phyloP scores from a whole-genome alignment of 1,140 invertebrate species.

The Sminthurides bifidus region DNA sequence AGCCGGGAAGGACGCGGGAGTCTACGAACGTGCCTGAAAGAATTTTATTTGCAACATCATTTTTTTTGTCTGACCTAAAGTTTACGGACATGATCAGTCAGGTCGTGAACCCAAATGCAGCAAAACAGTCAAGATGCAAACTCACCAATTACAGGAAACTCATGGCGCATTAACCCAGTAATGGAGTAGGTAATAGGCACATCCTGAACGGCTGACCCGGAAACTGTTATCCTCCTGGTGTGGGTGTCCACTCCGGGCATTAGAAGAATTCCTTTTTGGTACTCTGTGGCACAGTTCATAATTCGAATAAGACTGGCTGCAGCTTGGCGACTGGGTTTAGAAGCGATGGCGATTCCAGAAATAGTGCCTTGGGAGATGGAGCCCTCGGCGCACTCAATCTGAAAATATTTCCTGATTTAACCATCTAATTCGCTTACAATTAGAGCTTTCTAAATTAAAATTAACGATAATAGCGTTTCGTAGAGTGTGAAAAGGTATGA shows the following conservation, averaged over 20 bases:
- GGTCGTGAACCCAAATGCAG: not conserved
- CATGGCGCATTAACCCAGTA: constrained; percentile 51
- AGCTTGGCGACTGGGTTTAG: constrained; percentile 39
- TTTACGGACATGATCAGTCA: too few species aligned
- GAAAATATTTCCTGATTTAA: too few species aligned
- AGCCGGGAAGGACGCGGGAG: constrained; percentile 57
- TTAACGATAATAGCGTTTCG: too few species aligned
- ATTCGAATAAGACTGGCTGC: constrained; percentile 43
- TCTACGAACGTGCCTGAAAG: constrained; percentile 58
- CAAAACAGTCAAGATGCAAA: constrained; percentile 13
- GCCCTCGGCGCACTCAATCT: constrained; percentile 38
- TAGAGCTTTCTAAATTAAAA: too few species aligned
- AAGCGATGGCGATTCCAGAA: constrained; percentile 44
- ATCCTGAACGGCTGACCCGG: constrained; percentile 47
- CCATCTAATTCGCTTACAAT: too few species aligned
- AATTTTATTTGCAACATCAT: not conserved
- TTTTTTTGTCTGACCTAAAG: not conserved
- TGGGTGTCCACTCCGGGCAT: constrained; percentile 47
- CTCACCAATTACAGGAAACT: constrained; percentile 60
- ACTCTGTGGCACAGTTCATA: constrained; percentile 39
- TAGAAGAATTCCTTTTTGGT: constrained; percentile 41
- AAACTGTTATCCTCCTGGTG: constrained; percentile 47
- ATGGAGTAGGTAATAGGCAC: constrained; percentile 55
- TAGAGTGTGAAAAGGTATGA: too few species aligned
- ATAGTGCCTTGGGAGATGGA: constrained; percentile 33